These are phyloP conservation scores for Pristionchus fissidentatus DNA, from an alignment of 2,888 invertebrate species.

Conservation along the genomic window DNA sequence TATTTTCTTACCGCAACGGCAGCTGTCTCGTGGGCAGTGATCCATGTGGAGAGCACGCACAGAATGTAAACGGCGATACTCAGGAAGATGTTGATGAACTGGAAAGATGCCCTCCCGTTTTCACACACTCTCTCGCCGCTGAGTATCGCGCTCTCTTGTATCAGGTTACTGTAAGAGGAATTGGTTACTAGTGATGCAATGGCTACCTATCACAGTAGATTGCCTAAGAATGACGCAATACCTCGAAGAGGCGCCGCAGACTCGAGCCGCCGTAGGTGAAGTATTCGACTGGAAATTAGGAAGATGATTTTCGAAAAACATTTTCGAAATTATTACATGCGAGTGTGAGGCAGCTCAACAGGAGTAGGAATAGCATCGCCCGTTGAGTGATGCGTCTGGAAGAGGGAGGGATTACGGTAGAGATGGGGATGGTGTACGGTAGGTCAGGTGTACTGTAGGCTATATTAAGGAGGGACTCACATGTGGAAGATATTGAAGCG, in stretches of 20 bases:
- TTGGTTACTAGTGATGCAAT: no score
- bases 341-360: background rate
- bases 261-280: background rate
- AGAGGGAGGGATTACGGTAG: background rate
- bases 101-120: no score
- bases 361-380: background rate
- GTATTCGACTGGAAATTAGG: background rate
- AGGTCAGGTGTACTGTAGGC: background rate
- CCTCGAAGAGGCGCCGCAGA: background rate
- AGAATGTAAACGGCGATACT: background rate
- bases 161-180: no score
- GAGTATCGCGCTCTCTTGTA: no score
- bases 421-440: background rate
- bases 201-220: no score
- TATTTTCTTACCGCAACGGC: background rate
- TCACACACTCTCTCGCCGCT: no score
- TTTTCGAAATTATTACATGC: background rate
- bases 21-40: background rate
- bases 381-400: constrained; percentile 3
- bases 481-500: constrained; percentile 22
- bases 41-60: constrained; percentile 11
- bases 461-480: background rate
- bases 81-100: background rate
- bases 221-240: no score
- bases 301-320: background rate